Conservation (phyloP, 2,797 vertebrate genomes). For the Ceryle rudis region DNA sequence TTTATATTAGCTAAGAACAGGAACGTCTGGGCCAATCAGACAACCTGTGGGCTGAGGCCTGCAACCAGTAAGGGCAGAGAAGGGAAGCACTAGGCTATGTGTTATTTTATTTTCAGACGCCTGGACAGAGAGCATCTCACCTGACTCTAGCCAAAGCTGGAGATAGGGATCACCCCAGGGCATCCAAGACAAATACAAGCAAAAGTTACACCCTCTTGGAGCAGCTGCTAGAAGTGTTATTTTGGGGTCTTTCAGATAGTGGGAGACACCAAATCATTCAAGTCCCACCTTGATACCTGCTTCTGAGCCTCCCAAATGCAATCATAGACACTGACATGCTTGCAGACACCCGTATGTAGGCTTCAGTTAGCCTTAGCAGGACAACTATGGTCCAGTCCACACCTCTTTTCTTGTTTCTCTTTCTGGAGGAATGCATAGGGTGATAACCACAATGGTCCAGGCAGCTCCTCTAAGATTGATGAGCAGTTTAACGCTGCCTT, state of each 20-base stretch:
- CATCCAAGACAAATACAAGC: background rate
- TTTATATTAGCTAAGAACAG: fast-evolving
- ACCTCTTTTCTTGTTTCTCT: background rate
- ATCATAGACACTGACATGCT: fast-evolving
- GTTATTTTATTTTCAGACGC: background rate
- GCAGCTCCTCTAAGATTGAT: background rate
- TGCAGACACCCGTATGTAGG: background rate
- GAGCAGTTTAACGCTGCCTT: background rate
- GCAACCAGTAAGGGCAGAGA: background rate
- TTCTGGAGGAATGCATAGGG: background rate
- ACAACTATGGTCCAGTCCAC: background rate
- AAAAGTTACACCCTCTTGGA: background rate
- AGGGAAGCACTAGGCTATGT: background rate
- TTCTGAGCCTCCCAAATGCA: background rate
- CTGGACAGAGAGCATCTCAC: background rate
- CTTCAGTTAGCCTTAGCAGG: background rate
- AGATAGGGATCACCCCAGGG: background rate
- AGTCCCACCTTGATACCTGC: background rate
- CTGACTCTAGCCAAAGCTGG: background rate
- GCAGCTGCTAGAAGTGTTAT: background rate
- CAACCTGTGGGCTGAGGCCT: background rate
- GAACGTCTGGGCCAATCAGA: background rate
- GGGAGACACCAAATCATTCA: background rate
- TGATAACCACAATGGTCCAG: background rate
- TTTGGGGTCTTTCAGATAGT: background rate